Base-by-base conservation (phyloP, 2,888 invertebrate species). In the Plusia festucae region DNA sequence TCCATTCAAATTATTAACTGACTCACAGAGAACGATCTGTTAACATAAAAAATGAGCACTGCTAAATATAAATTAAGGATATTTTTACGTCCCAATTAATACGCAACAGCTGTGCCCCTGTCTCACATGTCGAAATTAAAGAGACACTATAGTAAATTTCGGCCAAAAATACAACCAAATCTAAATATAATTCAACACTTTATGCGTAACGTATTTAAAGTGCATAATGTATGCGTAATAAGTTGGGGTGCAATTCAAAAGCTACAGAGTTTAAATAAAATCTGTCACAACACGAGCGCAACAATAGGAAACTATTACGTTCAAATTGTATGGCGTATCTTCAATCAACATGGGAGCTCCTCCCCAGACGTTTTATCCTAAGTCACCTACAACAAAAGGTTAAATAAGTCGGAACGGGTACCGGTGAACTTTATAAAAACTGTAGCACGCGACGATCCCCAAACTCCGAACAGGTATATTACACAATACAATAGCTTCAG, bases 381-480 rank as follows among this genome's bases (percentile, higher is more conserved):
- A 74, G 76, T 77, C 81, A 83, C 78, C 67, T 79, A 71, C 53
- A 76, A 88, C 87, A 88, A 89, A 86, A 89, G 86, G 84, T 85
- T 86, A 86, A 90, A 88, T 85, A 88, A 87, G 80, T 82, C 78
- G 83, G 85, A 88, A 85, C 83, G 83, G 82, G 82, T 78, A 63
- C 65, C 52, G 56, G 53, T 62, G 65, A 73, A 71, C 54, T 79
- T 78, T 65, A 71, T 68, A 84, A 80, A 81, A 83, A 82, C 58
- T 68, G 72, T 66, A 75, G 74, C 85, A 85, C 84, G 81, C 78
- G 82, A 78, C 71, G 64, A 55, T 49, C 53, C 65, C 65, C 65
- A 57, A 65, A 64, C 57, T 63, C 20, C 9, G 32, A 53, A 59
- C 77, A 76, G 76, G 71, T 73, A 74, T 62, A 66, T 70, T 70